These are phyloP conservation scores for Gandaritis pyraliata DNA, from an alignment of 2,888 invertebrate genomes.

Conservation along the genomic window DNA sequence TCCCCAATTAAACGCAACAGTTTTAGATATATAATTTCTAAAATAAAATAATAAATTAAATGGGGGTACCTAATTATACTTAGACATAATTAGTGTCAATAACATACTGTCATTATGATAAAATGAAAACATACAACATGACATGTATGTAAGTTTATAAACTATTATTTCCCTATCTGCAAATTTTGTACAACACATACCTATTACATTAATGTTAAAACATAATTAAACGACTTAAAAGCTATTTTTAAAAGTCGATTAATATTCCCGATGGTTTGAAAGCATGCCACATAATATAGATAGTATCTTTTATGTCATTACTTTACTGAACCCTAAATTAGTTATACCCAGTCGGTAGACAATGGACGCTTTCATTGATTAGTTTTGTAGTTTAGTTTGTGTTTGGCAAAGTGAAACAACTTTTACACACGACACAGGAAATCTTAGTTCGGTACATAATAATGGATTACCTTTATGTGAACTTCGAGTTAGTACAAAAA, in stretches of 20 bases:
- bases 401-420: conserved; percentile 5
- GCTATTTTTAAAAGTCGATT: conserved; percentile 43
- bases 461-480: neutral
- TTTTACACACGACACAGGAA: conserved; percentile 1
- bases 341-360: conserved; percentile 38
- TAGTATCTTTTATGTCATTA: conserved; percentile 52
- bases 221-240: conserved; percentile 19
- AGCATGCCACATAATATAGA: conserved; percentile 47
- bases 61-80: too few relatives aligned
- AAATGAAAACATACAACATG: too few relatives aligned
- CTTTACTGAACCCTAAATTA: conserved; percentile 47
- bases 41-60: too few relatives aligned
- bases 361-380: conserved; percentile 43
- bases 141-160: too few relatives aligned
- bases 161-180: neutral
- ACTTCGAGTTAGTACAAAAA: too few relatives aligned
- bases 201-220: neutral
- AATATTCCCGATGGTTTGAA: conserved; percentile 29
- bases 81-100: too few relatives aligned
- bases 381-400: conserved; percentile 19
- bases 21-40: too few relatives aligned
- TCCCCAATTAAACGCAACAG: too few relatives aligned
- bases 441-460: neutral
- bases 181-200: neutral
- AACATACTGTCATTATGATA: too few relatives aligned